Percentiles rank a stretch among this genome's conserved stretches.
phyloP scores from a whole-genome alignment of 2,113 vertebrate genomes.

The Phaethornis superciliosus region DNA sequence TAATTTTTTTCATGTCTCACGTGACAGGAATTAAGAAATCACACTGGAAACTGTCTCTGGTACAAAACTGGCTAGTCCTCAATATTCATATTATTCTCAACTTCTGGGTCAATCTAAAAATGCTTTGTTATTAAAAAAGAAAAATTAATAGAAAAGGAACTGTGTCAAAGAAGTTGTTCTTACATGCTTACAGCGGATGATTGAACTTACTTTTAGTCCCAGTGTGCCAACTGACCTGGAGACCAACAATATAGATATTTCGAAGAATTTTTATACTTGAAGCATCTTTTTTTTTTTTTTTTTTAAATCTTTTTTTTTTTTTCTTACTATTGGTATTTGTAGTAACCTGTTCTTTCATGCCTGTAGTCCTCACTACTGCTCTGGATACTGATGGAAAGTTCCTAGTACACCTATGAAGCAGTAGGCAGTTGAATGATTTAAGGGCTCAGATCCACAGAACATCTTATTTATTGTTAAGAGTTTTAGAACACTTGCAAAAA shows the following conservation, averaged over 20 bases:
- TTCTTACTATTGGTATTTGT: background rate
- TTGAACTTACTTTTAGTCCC: background rate
- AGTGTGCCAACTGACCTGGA: background rate
- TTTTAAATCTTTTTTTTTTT: no score
- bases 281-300: background rate
- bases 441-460: slow-evolving; percentile 5
- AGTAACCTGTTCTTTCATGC: background rate
- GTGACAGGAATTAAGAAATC: background rate
- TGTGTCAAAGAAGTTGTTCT: background rate
- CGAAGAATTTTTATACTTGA: background rate
- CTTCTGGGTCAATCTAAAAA: background rate
- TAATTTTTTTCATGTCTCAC: background rate
- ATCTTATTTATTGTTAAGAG: slow-evolving; percentile 52
- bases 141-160: background rate
- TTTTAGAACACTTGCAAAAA: slow-evolving; percentile 32
- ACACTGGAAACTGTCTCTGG: background rate
- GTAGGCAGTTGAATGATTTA: slow-evolving; percentile 19
- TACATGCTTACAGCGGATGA: background rate
- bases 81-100: background rate
- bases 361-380: background rate
- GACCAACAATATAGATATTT: background rate
- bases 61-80: background rate
- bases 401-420: background rate
- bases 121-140: background rate
- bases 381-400: background rate